Conservation (phyloP, 2,888 invertebrate genomes). For the Phrixothrix hirtus region DNA sequence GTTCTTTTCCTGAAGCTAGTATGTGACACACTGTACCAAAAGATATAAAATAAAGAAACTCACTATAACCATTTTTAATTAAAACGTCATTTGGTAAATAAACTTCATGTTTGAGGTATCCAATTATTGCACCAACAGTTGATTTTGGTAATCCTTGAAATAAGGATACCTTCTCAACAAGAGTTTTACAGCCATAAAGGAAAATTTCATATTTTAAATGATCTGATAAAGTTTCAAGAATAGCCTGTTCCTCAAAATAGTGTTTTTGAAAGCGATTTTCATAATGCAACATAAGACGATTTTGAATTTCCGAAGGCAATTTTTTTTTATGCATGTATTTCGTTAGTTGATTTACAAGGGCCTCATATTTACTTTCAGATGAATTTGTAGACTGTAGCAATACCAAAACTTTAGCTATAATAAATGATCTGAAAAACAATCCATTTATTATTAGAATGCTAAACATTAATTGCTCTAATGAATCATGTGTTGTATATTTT, state of each 20-base stretch:
- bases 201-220: constrained; percentile 58
- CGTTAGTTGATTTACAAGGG: constrained; percentile 52
- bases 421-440: constrained; percentile 38
- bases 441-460: constrained; percentile 39
- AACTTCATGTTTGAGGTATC: constrained; percentile 60
- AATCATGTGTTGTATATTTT: constrained; percentile 22
- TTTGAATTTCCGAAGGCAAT: constrained; percentile 49
- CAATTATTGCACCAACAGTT: constrained; percentile 59
- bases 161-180: constrained; percentile 61
- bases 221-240: constrained; percentile 48
- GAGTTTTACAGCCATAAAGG: constrained; percentile 59
- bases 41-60: constrained; percentile 60
- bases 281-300: constrained; percentile 52
- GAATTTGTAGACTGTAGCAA: constrained; percentile 41
- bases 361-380: constrained; percentile 53
- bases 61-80: constrained; percentile 51
- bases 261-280: constrained; percentile 52
- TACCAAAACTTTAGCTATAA: constrained; percentile 47
- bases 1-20: constrained; percentile 57
- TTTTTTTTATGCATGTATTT: constrained; percentile 54
- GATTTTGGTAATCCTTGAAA: constrained; percentile 58
- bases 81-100: constrained; percentile 58
- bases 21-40: constrained; percentile 58
- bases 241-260: constrained; percentile 54
- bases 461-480: constrained; percentile 36